Percentiles rank a stretch among this genome's conserved stretches.
These are phyloP conservation scores for Chaenogobius annularis DNA, from an alignment of 2,113 vertebrate species.

Conservation along the genomic window DNA sequence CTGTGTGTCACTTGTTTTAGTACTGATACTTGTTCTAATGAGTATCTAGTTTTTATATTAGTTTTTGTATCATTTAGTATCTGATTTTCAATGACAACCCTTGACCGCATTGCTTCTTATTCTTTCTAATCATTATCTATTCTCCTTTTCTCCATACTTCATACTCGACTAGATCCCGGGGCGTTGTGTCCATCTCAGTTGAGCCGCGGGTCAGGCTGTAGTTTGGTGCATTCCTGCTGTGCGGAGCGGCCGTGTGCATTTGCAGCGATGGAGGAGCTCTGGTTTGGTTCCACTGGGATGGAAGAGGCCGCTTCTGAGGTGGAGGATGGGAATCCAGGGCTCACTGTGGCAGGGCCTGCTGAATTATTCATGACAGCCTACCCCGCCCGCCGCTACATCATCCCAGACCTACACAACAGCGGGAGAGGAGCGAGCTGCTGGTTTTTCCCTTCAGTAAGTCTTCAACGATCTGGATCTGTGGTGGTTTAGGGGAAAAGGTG, in stretches of 20 bases:
- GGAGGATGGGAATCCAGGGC: constrained; percentile 66
- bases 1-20: no score
- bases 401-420: constrained; percentile 39
- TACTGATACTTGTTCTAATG: no score
- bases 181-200: not conserved
- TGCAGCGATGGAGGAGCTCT: constrained; percentile 25
- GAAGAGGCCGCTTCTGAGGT: constrained; percentile 33
- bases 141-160: not conserved
- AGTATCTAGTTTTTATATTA: no score
- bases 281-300: constrained; percentile 45
- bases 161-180: not conserved
- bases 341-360: constrained; percentile 51
- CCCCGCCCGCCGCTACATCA: constrained; percentile 44
- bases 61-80: no score
- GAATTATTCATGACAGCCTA: constrained; percentile 66
- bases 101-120: not conserved
- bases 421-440: constrained; percentile 35
- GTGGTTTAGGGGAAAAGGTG: constrained; percentile 14
- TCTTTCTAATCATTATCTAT: not conserved
- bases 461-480: constrained; percentile 36
- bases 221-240: not conserved
- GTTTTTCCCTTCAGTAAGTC: constrained; percentile 47
- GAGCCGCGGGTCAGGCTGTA: constrained; percentile 14
- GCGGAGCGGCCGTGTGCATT: constrained; percentile 9
- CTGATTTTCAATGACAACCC: no score